Conservation (phyloP, 2,888 invertebrate species). For the Gymnosoma rotundatum region DNA sequence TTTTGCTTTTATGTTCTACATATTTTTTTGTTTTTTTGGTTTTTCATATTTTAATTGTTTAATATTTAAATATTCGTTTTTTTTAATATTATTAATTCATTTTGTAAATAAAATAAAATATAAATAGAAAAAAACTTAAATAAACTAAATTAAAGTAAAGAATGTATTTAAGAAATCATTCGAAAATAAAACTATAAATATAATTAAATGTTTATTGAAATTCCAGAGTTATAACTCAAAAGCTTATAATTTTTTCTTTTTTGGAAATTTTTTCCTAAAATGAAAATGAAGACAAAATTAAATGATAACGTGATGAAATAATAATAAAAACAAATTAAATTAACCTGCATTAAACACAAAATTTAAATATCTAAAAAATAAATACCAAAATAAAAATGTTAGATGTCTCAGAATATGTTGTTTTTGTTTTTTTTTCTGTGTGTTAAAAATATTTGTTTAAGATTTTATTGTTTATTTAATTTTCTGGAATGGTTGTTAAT, state of each 20-base stretch:
- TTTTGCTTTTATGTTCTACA: no score
- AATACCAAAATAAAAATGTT: conserved; percentile 44
- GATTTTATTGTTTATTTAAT: conserved; percentile 70
- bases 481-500: conserved; percentile 81
- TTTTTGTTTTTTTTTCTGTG: not conserved
- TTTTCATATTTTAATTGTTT: not conserved
- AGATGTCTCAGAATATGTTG: not conserved
- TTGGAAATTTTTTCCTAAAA: no score
- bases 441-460: not conserved
- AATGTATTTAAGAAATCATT: not conserved
- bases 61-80: not conserved
- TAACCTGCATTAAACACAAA: not conserved
- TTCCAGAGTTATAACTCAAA: not conserved
- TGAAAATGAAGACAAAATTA: no score
- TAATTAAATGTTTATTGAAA: not conserved
- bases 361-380: conserved; percentile 23
- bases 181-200: not conserved
- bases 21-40: not conserved
- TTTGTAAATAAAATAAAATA: not conserved
- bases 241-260: not conserved
- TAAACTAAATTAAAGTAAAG: not conserved
- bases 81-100: not conserved
- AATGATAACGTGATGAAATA: not conserved
- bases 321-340: not conserved
- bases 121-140: not conserved